These are phyloP conservation scores for Cirrhinus mrigala DNA, from an alignment of 2,797 vertebrate genomes.

Conservation along the genomic window DNA sequence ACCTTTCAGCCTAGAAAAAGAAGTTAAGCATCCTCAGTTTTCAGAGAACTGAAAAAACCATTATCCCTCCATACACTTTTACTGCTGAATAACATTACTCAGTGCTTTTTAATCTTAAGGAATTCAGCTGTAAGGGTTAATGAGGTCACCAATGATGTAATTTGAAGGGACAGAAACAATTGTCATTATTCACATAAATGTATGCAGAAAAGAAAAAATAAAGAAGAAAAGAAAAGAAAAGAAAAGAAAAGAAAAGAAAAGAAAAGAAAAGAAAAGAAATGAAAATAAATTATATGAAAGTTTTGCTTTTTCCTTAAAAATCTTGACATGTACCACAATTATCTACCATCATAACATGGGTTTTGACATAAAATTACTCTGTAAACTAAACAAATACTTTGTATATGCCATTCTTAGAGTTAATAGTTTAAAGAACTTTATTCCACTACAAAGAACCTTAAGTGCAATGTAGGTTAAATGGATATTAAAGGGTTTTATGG, in stretches of 20 bases:
- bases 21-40: background rate
- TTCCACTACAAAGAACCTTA: background rate
- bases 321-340: background rate
- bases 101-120: conserved; percentile 8
- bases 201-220: background rate
- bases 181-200: background rate
- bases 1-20: conserved; percentile 32
- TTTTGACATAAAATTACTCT: background rate
- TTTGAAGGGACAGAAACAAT: background rate
- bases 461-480: background rate
- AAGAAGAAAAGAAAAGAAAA: too few species aligned
- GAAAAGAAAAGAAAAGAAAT: too few species aligned
- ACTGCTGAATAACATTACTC: conserved; percentile 14
- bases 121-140: conserved; percentile 9
- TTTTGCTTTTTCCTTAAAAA: background rate
- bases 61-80: background rate
- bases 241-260: too few species aligned
- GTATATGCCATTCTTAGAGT: background rate
- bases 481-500: background rate
- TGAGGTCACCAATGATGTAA: background rate
- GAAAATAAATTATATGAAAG: background rate
- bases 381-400: background rate
- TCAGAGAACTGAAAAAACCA: conserved; percentile 9
- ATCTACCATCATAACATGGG: background rate
- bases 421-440: background rate